Percentiles rank a stretch among this genome's conserved stretches.
Conservation (phyloP, 1,140 invertebrate genomes). For the Drosophila bocqueti region DNA sequence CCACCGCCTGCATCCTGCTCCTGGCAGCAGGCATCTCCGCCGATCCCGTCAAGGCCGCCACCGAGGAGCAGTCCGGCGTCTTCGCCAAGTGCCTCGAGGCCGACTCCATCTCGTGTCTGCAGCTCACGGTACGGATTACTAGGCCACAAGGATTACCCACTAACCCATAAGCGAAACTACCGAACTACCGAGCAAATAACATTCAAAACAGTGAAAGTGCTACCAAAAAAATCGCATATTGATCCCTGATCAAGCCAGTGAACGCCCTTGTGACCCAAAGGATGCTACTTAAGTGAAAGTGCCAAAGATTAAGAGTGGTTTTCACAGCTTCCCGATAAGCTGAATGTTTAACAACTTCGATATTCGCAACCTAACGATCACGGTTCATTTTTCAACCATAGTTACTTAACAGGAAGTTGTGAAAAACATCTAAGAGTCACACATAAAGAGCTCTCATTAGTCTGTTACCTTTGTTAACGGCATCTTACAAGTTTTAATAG, state of each 20-base stretch:
- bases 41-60: constrained; percentile 75
- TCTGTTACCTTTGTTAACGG: neutral
- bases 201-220: constrained; percentile 69
- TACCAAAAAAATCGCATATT: constrained; percentile 25
- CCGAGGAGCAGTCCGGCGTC: constrained; percentile 69
- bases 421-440: neutral
- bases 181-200: constrained; percentile 27
- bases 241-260: constrained; percentile 27
- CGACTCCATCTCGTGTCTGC: constrained; percentile 89
- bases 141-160: constrained; percentile 65
- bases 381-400: neutral
- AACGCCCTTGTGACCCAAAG: constrained; percentile 29
- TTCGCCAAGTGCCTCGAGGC: constrained; percentile 87
- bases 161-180: constrained; percentile 22
- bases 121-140: constrained; percentile 86
- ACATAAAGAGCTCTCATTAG: neutral
- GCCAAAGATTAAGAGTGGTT: constrained; percentile 20
- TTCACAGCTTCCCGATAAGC: constrained; percentile 26
- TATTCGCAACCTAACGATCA: neutral
- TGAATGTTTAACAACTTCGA: neutral
- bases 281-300: constrained; percentile 53
- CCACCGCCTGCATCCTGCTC: constrained; percentile 80
- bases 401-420: constrained; percentile 23
- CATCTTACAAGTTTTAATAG: neutral
- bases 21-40: constrained; percentile 78